Percentiles rank a stretch among this genome's conserved stretches.
phyloP scores from a whole-genome alignment of 2,113 vertebrate genomes.

The Aspidoscelis tigris region DNA sequence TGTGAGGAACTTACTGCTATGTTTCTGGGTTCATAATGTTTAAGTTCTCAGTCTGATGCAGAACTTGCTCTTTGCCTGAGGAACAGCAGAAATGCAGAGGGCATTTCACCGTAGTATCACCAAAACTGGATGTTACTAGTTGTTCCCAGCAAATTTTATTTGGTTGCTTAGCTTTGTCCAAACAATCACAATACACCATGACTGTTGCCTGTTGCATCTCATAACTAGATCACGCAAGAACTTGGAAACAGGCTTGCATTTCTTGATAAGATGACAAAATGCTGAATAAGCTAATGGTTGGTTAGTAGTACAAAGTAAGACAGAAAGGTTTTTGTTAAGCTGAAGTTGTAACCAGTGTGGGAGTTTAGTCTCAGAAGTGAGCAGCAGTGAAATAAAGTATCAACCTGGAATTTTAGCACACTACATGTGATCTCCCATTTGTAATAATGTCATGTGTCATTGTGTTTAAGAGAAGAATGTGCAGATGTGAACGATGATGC shows the following conservation, averaged over 20 bases:
- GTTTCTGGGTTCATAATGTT: constrained; percentile 1
- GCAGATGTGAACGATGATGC: background rate
- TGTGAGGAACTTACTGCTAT: constrained; percentile 8
- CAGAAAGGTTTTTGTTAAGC: background rate
- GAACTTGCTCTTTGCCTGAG: background rate
- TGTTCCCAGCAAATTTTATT: background rate
- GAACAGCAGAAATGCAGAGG: background rate
- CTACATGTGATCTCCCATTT: background rate
- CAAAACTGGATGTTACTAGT: background rate
- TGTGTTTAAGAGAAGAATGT: background rate
- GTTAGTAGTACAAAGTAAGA: background rate
- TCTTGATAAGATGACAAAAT: background rate
- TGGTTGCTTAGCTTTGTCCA: background rate
- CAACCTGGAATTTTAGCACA: background rate
- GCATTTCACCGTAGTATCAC: background rate
- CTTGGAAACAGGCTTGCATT: background rate
- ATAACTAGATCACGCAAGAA: background rate
- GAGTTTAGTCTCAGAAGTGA: background rate
- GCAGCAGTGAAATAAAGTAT: background rate
- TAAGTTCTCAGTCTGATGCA: constrained; percentile 11
- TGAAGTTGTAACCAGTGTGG: background rate
- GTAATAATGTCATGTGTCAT: background rate
- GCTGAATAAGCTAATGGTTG: background rate
- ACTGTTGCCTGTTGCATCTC: background rate
- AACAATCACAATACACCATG: background rate